phyloP scores from a whole-genome alignment of 1,140 invertebrate genomes.

The Eriosoma lanigerum region DNA sequence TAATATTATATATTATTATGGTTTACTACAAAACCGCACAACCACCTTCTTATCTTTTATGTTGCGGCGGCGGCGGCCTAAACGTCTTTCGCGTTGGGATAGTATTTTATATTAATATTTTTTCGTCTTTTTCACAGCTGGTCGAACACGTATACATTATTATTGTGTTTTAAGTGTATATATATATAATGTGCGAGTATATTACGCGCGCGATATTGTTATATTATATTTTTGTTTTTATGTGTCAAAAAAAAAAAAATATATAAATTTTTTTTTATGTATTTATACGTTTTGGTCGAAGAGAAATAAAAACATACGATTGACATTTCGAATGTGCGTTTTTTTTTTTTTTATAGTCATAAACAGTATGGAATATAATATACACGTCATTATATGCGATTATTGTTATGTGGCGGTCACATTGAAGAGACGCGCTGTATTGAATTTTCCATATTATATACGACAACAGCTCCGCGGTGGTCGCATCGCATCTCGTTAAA shows the following conservation, averaged over 20 bases:
- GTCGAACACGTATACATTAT: no score
- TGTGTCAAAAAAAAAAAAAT: constrained; percentile 6
- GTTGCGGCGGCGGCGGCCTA: constrained; percentile 14
- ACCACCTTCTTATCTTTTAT: constrained; percentile 31
- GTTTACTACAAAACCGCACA: neutral
- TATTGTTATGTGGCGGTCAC: neutral
- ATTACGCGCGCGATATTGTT: neutral
- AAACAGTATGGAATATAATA: neutral
- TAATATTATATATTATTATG: neutral
- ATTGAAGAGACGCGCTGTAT: neutral
- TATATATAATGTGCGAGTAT: neutral
- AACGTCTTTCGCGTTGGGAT: neutral
- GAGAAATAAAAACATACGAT: neutral
- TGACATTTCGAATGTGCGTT: neutral
- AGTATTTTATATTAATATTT: no score
- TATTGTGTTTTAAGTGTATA: no score
- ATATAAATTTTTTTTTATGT: no score
- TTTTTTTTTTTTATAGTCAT: neutral
- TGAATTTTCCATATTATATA: no score
- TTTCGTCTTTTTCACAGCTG: constrained; percentile 15
- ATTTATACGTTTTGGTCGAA: neutral
- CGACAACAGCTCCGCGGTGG: no score
- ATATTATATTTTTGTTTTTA: neutral
- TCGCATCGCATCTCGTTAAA: no score
- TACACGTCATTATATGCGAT: neutral